phyloP scores from a whole-genome alignment of 2,797 vertebrate genomes.

The Aulostomus chinensis region DNA sequence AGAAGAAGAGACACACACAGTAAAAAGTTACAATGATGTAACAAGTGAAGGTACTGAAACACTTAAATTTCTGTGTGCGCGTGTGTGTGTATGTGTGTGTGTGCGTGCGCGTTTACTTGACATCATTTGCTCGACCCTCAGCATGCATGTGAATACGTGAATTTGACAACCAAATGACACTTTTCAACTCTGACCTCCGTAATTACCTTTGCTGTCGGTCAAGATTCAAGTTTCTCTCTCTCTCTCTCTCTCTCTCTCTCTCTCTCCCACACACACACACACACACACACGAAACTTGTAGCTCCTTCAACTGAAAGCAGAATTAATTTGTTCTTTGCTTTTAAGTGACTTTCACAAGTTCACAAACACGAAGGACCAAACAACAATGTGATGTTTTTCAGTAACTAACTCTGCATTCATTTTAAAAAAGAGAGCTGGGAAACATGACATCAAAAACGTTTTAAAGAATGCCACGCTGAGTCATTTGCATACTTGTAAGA shows the following conservation, averaged over 20 bases:
- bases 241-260: not conserved
- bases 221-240: slow-evolving; percentile 10
- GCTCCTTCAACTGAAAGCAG: slow-evolving; percentile 46
- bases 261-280: not conserved
- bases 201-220: slow-evolving; percentile 16
- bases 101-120: not conserved
- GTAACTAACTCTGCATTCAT: too few species aligned
- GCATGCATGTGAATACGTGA: slow-evolving; percentile 2
- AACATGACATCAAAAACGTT: not conserved
- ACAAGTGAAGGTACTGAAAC: too few species aligned
- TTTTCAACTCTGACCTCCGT: slow-evolving; percentile 32
- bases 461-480: too few species aligned
- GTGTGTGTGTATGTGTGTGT: not conserved
- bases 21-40: too few species aligned
- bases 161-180: slow-evolving; percentile 17
- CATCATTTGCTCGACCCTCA: slow-evolving; percentile 1
- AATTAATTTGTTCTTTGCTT: too few species aligned
- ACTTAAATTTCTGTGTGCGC: too few species aligned
- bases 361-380: not conserved
- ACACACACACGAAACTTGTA: not conserved
- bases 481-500: too few species aligned
- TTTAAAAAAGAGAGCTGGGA: not conserved
- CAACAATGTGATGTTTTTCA: too few species aligned
- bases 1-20: too few species aligned
- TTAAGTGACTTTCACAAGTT: slow-evolving; percentile 8